Base-by-base conservation (phyloP, 1,140 invertebrate genomes). In the Drosophila cardini region DNA sequence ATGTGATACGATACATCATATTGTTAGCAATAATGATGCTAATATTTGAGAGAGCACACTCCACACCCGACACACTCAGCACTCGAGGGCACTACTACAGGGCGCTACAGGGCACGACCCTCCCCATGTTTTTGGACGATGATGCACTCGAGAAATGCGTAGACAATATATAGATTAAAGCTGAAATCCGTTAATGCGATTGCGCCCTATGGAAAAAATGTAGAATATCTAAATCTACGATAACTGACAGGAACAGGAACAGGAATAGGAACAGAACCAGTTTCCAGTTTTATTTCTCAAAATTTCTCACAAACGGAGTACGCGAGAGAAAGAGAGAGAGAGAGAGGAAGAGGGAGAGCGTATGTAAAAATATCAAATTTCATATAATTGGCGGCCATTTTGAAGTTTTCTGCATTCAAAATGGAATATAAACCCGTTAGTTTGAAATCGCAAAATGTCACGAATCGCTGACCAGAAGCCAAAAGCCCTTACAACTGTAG, bases 111-210 rank as follows among this genome's bases (percentile, higher is more conserved):
- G 13, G 15, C 13, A 26, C 7, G 50, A 52, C 57, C 74, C 53
- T 52, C 9, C 18, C 26, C 30, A 8, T 36, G n/a, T 38, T n/a
- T 4, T 9, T 2, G 1, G 21, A 26, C 21, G 4, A 11, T 16
- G 15, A 16, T 13, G 63, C 55, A 68, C 77, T 78, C 64, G 62
- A 52, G 40, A 77, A 40, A 34, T 50, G 58, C 58, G 38, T 50
- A 48, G 58, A 62, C 50, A 62, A 77, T 75, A 72, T 62, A 52
- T 53, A 87, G 83, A 87, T 87, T 87, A 89, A 70, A 89, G 67
- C 79, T 74, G 83, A 76, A 87, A 87, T 87, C 83, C 80, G 83
- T 80, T 87, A 87, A 89, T 87, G 76, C 83, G 84, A 86, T 86
- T 73, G 58, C 70, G 71, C 72, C 55, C 75, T 53, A 63, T 84